phyloP scores from a whole-genome alignment of 2,797 vertebrate genomes.

The Nannoperca australis region DNA sequence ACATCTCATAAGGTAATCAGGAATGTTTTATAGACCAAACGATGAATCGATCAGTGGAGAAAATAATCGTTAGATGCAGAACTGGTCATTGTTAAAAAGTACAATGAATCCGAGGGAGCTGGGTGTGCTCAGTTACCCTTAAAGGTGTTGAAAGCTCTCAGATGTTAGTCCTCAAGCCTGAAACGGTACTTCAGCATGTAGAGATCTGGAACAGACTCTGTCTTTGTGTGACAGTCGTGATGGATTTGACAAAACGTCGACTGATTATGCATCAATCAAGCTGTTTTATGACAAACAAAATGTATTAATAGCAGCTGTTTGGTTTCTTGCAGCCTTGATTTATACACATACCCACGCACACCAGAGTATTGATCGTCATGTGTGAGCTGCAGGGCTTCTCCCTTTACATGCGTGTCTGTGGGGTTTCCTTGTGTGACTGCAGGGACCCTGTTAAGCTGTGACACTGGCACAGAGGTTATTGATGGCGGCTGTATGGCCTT shows the following conservation, averaged over 20 bases:
- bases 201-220: not conserved
- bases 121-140: not conserved
- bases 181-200: not conserved
- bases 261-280: too few relatives aligned
- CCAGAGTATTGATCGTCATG: not conserved
- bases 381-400: conserved; percentile 12
- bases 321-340: too few relatives aligned
- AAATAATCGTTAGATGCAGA: too few relatives aligned
- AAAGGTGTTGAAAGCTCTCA: not conserved
- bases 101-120: not conserved
- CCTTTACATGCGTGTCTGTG: conserved; percentile 1
- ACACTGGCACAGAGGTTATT: conserved; percentile 18
- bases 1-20: too few relatives aligned
- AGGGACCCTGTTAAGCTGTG: not conserved
- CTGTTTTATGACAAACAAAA: too few relatives aligned
- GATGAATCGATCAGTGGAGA: too few relatives aligned
- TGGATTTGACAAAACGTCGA: not conserved
- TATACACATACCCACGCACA: not conserved
- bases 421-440: not conserved
- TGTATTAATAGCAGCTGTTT: not conserved
- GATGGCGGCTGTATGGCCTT: not conserved
- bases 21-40: too few relatives aligned
- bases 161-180: not conserved
- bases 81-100: not conserved
- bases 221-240: not conserved